Base-by-base conservation (phyloP, 2,888 invertebrate genomes). In the Odiellus spinosus region DNA sequence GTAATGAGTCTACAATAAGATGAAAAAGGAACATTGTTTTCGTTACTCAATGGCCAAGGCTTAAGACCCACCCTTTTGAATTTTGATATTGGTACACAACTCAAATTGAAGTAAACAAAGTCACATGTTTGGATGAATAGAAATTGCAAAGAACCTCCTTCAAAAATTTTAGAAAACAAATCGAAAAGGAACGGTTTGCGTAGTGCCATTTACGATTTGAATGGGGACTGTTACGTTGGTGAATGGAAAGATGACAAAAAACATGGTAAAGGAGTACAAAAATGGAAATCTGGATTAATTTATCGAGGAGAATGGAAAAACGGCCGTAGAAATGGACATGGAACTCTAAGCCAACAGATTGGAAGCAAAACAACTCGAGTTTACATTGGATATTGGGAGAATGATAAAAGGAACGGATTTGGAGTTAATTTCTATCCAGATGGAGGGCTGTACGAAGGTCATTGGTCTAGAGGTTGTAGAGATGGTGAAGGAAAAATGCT, bases 361-460 rank as follows among this genome's bases (percentile, higher is more conserved):
- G 8, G 4, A 26, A 26, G 8, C 26, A 26, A 26, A 26, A 26
- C 26, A 26, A 26, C 26, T 26, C 26, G 26, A 26, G 8, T 26
- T 26, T 26, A 26, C 26, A 26, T 26, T 26, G 48, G 48, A 1
- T 32, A 4, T 12, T 48, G 48, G 48, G 14, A 20, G 32, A 26
- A 36, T 17, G 48, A 45, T 15, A 26, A 20, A 32, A 45, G 40
- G 15, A 32, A 45, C 6, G 40, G 38, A 19, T 21, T 5, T 14
- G 17, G 20, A 36, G 3, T 11, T 6, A 14, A 5, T 14, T 20
- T n/a, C 18, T 15, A 45, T 19, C 8, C 33, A 12, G 41, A 41
- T 6, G 48, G 48, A 11, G 41, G 41, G 8, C 21, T 18, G 4
- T 48, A 48, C 14, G 40, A 44, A 8, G 48, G 48, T 1, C n/a